Evolutionary conservation across 2,113 vertebrate genomes (phyloP).

Genomic region (Meleagris gallopavo): DNA sequence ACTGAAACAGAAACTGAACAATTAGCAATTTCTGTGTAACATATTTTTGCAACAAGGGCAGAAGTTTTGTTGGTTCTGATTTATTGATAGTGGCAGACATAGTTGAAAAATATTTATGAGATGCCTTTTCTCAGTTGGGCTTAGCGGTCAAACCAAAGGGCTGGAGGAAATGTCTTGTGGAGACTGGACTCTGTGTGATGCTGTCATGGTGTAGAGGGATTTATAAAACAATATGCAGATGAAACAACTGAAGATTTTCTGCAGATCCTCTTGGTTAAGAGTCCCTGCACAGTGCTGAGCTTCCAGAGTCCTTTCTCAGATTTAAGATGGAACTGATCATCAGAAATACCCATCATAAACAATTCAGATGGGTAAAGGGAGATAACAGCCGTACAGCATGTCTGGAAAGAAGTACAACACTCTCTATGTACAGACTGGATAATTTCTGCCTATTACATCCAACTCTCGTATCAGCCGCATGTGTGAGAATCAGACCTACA

Average conservation of each 20-base stretch:
- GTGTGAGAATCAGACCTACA: neutral
- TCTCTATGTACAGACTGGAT: neutral
- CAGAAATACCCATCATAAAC: neutral
- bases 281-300: neutral
- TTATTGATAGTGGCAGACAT: conserved; percentile 1
- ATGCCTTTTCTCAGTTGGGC: neutral
- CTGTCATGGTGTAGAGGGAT: neutral
- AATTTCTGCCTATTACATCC: neutral
- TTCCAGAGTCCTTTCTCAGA: neutral
- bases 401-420: neutral
- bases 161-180: conserved; percentile 14
- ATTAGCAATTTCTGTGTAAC: neutral
- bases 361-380: conserved; percentile 12
- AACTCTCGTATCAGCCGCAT: neutral
- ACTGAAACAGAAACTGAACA: neutral
- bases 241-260: conserved; percentile 22
- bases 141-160: neutral
- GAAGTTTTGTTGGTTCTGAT: conserved; percentile 13
- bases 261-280: neutral
- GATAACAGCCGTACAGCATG: neutral
- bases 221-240: conserved; percentile 1
- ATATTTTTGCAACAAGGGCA: neutral
- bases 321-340: neutral
- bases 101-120: neutral
- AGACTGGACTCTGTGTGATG: neutral